phyloP scores from a whole-genome alignment of 1,140 invertebrate genomes.

The Hyposmocoma kahamanoa region DNA sequence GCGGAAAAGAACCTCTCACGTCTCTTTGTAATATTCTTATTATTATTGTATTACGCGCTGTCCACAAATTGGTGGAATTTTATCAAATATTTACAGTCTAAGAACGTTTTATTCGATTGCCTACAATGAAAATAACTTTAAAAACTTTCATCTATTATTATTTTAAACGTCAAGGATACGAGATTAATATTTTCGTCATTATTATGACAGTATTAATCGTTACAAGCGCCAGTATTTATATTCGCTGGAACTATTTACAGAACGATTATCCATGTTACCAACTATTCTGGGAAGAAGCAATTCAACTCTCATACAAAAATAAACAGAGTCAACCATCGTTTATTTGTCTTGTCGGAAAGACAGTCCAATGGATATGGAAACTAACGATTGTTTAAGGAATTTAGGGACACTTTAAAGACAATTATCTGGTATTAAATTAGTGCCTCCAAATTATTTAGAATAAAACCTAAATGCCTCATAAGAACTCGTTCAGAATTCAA shows the following conservation, averaged over 20 bases:
- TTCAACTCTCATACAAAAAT: conserved; percentile 53
- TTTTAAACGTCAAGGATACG: no score
- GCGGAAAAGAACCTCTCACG: conserved; percentile 58
- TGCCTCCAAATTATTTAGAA: no score
- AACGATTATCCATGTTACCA: conserved; percentile 48
- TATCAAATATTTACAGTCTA: no score
- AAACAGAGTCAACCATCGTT: conserved; percentile 52
- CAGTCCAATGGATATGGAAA: conserved; percentile 31
- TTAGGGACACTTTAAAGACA: conserved; percentile 19
- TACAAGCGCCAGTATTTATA: conserved; percentile 7
- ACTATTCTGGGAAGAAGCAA: conserved; percentile 49
- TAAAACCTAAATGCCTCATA: no score
- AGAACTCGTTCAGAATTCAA: no score
- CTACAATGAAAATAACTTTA: no score
- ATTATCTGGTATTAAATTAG: conserved; percentile 12
- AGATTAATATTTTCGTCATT: conserved; percentile 8
- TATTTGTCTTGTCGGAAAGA: conserved; percentile 52
- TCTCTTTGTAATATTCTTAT: conserved; percentile 29
- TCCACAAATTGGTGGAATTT: no score
- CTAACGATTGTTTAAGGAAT: conserved; percentile 46
- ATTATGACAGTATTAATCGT: not conserved
- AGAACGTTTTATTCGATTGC: no score
- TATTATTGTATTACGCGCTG: no score
- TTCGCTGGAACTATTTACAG: conserved; percentile 34
- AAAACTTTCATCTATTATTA: no score